These are phyloP conservation scores for Cassiopea andromeda DNA, from an alignment of 30 jellyfish, hydroid and myxozoan genomes.

Conservation along the genomic window DNA sequence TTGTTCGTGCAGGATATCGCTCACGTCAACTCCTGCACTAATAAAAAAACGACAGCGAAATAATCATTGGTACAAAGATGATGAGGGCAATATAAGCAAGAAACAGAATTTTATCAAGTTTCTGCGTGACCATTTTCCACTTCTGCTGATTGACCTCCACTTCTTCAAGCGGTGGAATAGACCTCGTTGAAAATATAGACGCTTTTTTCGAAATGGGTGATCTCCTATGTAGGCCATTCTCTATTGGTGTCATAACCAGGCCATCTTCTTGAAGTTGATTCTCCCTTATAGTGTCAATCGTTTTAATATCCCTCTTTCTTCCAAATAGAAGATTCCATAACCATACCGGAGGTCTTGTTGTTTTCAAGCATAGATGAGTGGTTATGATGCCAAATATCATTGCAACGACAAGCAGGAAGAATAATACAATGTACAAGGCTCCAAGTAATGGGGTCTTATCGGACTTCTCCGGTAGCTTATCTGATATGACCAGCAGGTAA, in stretches of 20 bases:
- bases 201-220: conserved; percentile 1
- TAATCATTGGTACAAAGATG: conserved; percentile 30
- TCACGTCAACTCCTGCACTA: neutral
- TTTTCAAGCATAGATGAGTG: conserved; percentile 53
- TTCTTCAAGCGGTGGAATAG: conserved; percentile 36
- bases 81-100: conserved; percentile 29
- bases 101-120: conserved; percentile 44
- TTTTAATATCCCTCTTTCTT: conserved; percentile 9
- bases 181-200: conserved; percentile 1
- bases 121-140: conserved; percentile 45
- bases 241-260: conserved; percentile 16
- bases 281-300: conserved; percentile 14
- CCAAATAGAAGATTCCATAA: conserved; percentile 41
- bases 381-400: conserved; percentile 47
- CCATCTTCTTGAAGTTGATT: conserved; percentile 38
- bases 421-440: conserved; percentile 62
- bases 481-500: conserved; percentile 88
- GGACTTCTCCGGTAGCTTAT: conserved; percentile 89
- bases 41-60: conserved; percentile 1
- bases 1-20: too few relatives aligned
- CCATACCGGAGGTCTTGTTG: conserved; percentile 61
- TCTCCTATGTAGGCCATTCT: conserved; percentile 9
- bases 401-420: conserved; percentile 58
- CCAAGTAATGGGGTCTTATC: conserved; percentile 88
- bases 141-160: conserved; percentile 52